Evolutionary conservation across 1,140 invertebrate genomes (phyloP).

Genomic region (Thrips palmi): DNA sequence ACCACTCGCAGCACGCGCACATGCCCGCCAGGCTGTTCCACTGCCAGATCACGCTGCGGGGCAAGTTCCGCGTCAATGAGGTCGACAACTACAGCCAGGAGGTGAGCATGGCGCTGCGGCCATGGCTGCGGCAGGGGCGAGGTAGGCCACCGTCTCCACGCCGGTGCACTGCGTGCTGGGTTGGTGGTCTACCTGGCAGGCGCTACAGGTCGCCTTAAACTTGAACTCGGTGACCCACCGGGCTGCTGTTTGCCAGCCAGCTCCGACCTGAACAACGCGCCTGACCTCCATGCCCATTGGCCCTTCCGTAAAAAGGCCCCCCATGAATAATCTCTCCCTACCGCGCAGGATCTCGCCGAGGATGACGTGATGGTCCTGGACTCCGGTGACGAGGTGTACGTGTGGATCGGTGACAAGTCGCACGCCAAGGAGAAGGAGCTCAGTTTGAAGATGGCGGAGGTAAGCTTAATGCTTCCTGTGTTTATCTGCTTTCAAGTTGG

Average conservation of each 20-base stretch:
- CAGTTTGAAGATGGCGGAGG: slow-evolving; percentile 35
- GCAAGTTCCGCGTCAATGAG: too few species aligned
- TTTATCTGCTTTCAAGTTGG: too few species aligned
- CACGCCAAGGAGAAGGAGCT: slow-evolving; percentile 41
- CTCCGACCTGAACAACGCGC: slow-evolving; percentile 2
- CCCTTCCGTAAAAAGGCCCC: slow-evolving; percentile 26
- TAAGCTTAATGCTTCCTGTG: slow-evolving; percentile 18
- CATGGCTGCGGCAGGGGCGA: slow-evolving; percentile 20
- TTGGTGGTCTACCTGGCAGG: too few species aligned
- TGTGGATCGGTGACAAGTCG: slow-evolving; percentile 57
- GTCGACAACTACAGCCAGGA: too few species aligned
- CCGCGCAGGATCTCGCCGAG: slow-evolving; percentile 45
- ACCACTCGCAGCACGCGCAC: too few species aligned
- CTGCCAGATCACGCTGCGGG: too few species aligned
- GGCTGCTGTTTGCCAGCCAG: too few species aligned
- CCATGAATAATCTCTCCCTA: background rate
- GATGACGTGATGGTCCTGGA: slow-evolving; percentile 60
- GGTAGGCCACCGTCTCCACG: too few species aligned
- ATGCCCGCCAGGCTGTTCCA: too few species aligned
- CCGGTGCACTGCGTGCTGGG: too few species aligned
- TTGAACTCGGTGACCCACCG: too few species aligned
- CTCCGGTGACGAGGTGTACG: slow-evolving; percentile 48
- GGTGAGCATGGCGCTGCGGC: slow-evolving; percentile 22
- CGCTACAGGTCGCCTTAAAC: too few species aligned
- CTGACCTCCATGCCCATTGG: slow-evolving; percentile 21